These are phyloP conservation scores for Dicyrtomina minuta DNA, from an alignment of 2,888 invertebrate species.

Conservation along the genomic window DNA sequence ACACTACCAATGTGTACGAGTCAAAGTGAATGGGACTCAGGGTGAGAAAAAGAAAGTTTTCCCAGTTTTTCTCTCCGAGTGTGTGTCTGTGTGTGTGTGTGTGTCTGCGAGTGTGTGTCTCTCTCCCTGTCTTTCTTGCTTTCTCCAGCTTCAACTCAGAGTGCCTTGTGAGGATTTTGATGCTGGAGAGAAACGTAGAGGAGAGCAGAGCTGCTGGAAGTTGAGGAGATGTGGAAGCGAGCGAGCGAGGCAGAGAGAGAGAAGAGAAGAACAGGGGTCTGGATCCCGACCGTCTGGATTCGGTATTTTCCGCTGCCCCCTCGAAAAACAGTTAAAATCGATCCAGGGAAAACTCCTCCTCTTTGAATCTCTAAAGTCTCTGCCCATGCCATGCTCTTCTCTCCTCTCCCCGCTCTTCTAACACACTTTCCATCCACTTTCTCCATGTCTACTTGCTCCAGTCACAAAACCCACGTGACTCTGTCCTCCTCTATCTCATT, in stretches of 20 bases:
- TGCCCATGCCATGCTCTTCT: constrained; percentile 28
- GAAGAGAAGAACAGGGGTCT: constrained; percentile 10
- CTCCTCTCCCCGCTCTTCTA: constrained; percentile 3
- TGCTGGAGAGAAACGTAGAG: not conserved
- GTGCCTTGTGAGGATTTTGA: no score
- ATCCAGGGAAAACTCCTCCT: constrained; percentile 17
- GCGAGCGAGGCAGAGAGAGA: constrained; percentile 4
- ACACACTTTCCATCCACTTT: not conserved
- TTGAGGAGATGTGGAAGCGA: not conserved
- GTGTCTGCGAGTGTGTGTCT: no score
- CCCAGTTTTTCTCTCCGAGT: no score
- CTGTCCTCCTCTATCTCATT: constrained; percentile 4
- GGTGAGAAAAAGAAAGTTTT: constrained; percentile 15
- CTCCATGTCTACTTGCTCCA: constrained; percentile 2
- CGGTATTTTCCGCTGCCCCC: constrained; percentile 17
- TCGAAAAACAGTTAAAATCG: constrained; percentile 19
- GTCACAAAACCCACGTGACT: not conserved
- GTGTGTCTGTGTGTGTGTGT: not conserved
- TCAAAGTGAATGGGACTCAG: constrained; percentile 9
- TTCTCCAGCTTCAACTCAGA: no score
- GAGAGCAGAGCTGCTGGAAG: not conserved
- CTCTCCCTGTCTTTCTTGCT: no score
- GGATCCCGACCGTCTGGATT: constrained; percentile 16
- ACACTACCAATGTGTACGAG: not conserved
- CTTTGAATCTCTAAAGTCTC: constrained; percentile 22